A percentile compares a stretch with the other conserved stretches of the same genome.
These are phyloP conservation scores for Deilephila porcellus DNA, from an alignment of 2,888 invertebrate genomes.

Conservation along the genomic window DNA sequence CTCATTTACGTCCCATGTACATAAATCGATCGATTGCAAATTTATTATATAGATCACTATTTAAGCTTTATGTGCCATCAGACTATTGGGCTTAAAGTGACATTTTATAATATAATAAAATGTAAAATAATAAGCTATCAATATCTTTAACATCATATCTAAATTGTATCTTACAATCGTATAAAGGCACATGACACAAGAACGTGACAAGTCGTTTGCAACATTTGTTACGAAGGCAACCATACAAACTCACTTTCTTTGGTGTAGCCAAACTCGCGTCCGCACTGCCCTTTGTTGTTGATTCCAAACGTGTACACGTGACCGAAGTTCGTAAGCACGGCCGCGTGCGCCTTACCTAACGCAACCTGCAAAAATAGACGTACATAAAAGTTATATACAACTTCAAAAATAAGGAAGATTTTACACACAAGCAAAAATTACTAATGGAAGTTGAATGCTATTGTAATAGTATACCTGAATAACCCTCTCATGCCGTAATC, in stretches of 20 bases:
- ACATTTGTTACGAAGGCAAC: background rate
- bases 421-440: too few species aligned
- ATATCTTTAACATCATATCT: background rate
- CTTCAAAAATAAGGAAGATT: background rate
- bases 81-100: too few species aligned
- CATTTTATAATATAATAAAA: too few species aligned
- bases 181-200: background rate
- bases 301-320: constrained; percentile 97
- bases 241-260: constrained; percentile 81
- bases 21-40: too few species aligned
- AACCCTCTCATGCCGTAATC: constrained; percentile 89
- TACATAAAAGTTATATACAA: too few species aligned
- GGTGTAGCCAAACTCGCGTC: constrained; percentile 89
- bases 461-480: constrained; percentile 74
- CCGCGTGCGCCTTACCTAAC: constrained; percentile 98
- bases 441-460: too few species aligned
- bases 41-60: too few species aligned
- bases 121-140: too few species aligned
- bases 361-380: constrained; percentile 85
- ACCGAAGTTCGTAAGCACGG: constrained; percentile 94
- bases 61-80: too few species aligned
- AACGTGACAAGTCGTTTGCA: too few species aligned
- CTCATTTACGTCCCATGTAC: too few species aligned
- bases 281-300: constrained; percentile 99
- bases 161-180: background rate